Evolutionary conservation across 2,113 vertebrate species (phyloP), one percentile per base, ranked within the genome.

Genomic region (human (Homo sapiens)): DNA sequence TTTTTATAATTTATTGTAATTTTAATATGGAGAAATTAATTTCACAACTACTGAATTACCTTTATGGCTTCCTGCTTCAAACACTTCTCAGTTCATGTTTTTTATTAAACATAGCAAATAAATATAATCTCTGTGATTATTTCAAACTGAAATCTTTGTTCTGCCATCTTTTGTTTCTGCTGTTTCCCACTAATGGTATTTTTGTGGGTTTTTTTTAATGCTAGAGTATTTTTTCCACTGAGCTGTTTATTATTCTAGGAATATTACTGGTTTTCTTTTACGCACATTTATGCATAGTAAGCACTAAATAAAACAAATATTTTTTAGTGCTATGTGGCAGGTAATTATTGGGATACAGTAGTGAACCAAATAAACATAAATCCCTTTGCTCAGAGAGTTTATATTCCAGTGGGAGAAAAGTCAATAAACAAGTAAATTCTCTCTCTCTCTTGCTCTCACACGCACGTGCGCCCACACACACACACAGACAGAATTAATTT

Each of bases 401-500:
- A 22, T 40, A 48, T 20, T 83, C 18, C 70, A 82, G 25, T 17
- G 23, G 48, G 40, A 76, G 18, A 66, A 83, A 45, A 43, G 9
- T 25, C 82, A 76, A 5, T 25, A 50, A 73, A 72, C 16, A 55
- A 55, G 45, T n/a, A 57, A 40, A 48, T 92, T 48, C 27, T 32
- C 0, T 64, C 57, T 23, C 57, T 59, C 20, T 57, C 20, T 57
- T 25, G 30, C 25, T 27, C 59, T 61, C 59, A 12, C 59, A 2
- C 1, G 0, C 4, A 2, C 10, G 1, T 22, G 5, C 25, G 4
- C 59, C 27, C n/a, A 57, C 23, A 8, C 3, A 0, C 40, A 38
- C 2, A 17, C 6, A 48, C 9, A n/a, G 6, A 5, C 23, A 43
- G 20, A 16, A 5, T 75, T 75, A 66, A 68, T 75, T 73, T 27